Evolutionary conservation across 2,888 invertebrate species (phyloP).

Genomic region (Eudemis profundana): DNA sequence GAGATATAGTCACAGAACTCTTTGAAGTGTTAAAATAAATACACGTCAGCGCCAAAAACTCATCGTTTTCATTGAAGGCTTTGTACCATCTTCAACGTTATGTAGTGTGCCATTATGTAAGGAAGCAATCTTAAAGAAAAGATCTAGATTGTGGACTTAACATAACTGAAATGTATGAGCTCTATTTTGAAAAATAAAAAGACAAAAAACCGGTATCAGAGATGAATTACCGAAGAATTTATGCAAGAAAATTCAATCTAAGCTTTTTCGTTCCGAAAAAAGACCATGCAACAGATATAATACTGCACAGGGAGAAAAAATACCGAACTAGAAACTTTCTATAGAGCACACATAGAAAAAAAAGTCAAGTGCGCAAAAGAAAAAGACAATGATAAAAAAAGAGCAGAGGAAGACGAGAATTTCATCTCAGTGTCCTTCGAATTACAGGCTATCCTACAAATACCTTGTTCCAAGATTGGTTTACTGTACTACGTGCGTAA

Average conservation of each 20-base stretch:
- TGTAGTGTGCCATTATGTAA: too few species aligned
- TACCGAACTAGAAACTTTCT: constrained; percentile 9
- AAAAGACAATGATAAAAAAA: constrained; percentile 14
- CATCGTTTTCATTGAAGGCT: too few species aligned
- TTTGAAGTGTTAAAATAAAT: too few species aligned
- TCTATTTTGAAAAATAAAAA: too few species aligned
- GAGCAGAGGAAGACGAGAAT: background rate
- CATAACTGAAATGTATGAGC: too few species aligned
- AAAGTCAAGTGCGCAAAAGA: constrained; percentile 11
- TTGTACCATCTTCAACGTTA: too few species aligned
- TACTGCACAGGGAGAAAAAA: constrained; percentile 15
- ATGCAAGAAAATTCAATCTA: constrained; percentile 37
- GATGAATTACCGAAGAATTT: too few species aligned
- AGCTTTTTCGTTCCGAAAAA: constrained; percentile 37
- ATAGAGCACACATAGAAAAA: constrained; percentile 6
- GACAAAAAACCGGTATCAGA: too few species aligned
- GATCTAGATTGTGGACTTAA: too few species aligned
- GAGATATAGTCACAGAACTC: too few species aligned
- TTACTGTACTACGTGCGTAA: constrained; percentile 15
- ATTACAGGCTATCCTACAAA: constrained; percentile 22
- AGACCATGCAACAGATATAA: constrained; percentile 39
- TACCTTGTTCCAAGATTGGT: constrained; percentile 13
- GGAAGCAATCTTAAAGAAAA: too few species aligned
- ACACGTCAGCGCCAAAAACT: too few species aligned
- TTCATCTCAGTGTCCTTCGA: constrained; percentile 20